These are phyloP conservation scores for Pygoscelis adeliae DNA, from an alignment of 2,113 vertebrate species.

Conservation along the genomic window DNA sequence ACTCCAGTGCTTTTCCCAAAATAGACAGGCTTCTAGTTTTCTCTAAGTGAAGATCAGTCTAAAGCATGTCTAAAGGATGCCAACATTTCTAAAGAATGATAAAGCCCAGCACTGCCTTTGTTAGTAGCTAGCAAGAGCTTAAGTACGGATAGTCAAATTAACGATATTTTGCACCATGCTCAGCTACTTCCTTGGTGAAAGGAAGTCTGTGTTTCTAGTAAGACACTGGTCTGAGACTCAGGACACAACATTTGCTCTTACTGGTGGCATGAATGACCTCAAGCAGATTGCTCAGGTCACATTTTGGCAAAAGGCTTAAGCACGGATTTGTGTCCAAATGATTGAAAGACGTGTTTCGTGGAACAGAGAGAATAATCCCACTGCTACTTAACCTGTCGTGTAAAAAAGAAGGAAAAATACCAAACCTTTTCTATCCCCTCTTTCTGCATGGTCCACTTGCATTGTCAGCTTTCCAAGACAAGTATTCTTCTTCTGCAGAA, in stretches of 20 bases:
- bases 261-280: not conserved
- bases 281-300: not conserved
- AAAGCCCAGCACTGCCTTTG: not conserved
- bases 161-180: not conserved
- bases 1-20: not conserved
- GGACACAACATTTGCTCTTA: not conserved
- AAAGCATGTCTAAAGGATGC: not conserved
- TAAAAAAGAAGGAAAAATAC: not conserved
- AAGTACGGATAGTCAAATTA: not conserved
- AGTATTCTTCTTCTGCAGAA: not conserved
- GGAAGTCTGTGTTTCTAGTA: not conserved
- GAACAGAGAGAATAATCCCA: not conserved
- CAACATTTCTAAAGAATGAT: not conserved
- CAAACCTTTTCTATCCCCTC: not conserved
- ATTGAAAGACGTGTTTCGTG: not conserved
- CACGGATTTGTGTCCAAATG: not conserved
- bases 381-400: not conserved
- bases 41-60: not conserved
- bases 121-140: not conserved
- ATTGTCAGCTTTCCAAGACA: not conserved
- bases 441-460: not conserved
- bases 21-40: not conserved
- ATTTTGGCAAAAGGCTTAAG: not conserved
- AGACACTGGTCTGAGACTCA: not conserved
- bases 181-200: not conserved